Percentiles rank a stretch among this genome's conserved stretches.
Evolutionary conservation across 64 coral and sea anemone species (phyloP).

Genomic region (Acropora yongei): DNA sequence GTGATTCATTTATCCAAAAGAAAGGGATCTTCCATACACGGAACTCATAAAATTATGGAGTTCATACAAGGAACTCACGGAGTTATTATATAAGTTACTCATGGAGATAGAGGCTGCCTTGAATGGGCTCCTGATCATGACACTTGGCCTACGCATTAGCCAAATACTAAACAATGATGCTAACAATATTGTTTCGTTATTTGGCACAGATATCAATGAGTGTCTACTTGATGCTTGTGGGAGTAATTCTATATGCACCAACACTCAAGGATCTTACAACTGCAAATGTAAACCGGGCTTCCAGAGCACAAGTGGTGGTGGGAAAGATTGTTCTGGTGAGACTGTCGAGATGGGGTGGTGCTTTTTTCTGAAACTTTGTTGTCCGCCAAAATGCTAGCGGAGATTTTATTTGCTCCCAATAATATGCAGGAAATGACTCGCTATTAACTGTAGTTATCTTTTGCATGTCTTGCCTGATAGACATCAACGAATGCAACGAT

Average conservation of each 20-base stretch:
- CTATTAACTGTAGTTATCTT: no score
- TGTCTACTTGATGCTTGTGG: background rate
- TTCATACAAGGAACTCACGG: background rate
- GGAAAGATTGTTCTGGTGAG: constrained; percentile 17
- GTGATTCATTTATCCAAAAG: no score
- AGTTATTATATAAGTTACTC: background rate
- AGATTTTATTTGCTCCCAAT: no score
- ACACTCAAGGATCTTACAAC: background rate
- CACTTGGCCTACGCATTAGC: background rate
- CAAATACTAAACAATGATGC: no score
- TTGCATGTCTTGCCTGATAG: background rate
- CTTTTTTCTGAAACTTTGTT: no score
- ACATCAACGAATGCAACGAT: background rate
- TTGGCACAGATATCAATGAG: background rate
- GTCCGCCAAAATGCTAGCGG: no score
- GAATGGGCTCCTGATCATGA: no score
- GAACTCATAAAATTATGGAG: no score
- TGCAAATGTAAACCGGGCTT: background rate
- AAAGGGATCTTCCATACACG: no score
- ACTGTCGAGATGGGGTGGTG: no score
- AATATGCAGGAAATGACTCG: background rate
- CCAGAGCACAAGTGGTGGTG: background rate
- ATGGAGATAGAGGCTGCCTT: background rate
- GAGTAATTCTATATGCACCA: background rate
- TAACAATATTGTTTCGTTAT: background rate